Percentiles rank a stretch among this genome's conserved stretches.
phyloP scores from a whole-genome alignment of 2,113 vertebrate genomes.

The rat (Rattus norvegicus) region GRCr8 NC_086035.1:5796501-5797000 shows the following conservation, averaged over 20 bases:
- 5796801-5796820: conserved; percentile 1
- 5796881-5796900: conserved; percentile 1
- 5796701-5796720: conserved; percentile 44
- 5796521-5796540: not conserved
- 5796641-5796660: conserved; percentile 42
- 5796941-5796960: not conserved
- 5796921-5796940: conserved; percentile 15
- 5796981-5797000: not conserved
- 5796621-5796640: too few species aligned
- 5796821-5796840: not conserved
- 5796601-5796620: not conserved
- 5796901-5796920: not conserved
- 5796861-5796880: not conserved
- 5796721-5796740: conserved; percentile 26
- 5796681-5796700: conserved; percentile 18
- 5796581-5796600: not conserved
- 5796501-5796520: not conserved
- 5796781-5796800: not conserved
- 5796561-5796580: not conserved
- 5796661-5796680: conserved; percentile 45
- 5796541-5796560: not conserved
- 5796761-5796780: not conserved
- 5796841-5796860: not conserved
- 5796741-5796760: not conserved
- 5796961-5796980: not conserved